Evolutionary conservation across 2,888 invertebrate genomes (phyloP).

Genomic region (Aradus depressus): DNA sequence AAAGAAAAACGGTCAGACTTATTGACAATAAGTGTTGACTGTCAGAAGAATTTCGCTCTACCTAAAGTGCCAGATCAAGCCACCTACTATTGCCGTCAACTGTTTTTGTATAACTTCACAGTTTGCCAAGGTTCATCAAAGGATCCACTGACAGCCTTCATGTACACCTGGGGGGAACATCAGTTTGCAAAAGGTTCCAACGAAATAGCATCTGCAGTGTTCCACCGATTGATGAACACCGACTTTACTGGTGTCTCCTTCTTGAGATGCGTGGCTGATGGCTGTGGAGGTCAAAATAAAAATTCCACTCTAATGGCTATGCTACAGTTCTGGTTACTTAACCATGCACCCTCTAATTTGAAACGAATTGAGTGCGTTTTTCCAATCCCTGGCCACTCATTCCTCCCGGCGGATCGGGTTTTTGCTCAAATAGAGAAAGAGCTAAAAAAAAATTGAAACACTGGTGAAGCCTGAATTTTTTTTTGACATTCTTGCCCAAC

Average conservation of each 20-base stretch:
- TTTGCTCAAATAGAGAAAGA: conserved; percentile 32
- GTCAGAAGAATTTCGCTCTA: conserved; percentile 33
- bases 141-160: conserved; percentile 28
- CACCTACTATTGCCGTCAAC: conserved; percentile 34
- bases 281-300: conserved; percentile 32
- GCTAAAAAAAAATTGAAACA: conserved; percentile 26
- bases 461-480: conserved; percentile 27
- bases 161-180: conserved; percentile 34
- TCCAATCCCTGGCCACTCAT: conserved; percentile 33
- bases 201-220: conserved; percentile 33
- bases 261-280: conserved; percentile 17
- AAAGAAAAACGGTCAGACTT: conserved; percentile 24
- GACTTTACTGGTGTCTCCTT: conserved; percentile 7
- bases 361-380: conserved; percentile 28
- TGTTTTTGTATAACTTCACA: conserved; percentile 35
- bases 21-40: conserved; percentile 32
- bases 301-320: conserved; percentile 32
- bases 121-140: conserved; percentile 33
- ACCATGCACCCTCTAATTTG: conserved; percentile 21
- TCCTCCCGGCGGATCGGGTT: conserved; percentile 31
- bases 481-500: conserved; percentile 21
- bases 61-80: conserved; percentile 34
- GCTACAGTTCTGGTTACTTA: conserved; percentile 30
- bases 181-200: conserved; percentile 32
- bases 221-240: conserved; percentile 26